phyloP scores from a whole-genome alignment of 2,888 invertebrate species.

The Lasioglossum villosulum region DNA sequence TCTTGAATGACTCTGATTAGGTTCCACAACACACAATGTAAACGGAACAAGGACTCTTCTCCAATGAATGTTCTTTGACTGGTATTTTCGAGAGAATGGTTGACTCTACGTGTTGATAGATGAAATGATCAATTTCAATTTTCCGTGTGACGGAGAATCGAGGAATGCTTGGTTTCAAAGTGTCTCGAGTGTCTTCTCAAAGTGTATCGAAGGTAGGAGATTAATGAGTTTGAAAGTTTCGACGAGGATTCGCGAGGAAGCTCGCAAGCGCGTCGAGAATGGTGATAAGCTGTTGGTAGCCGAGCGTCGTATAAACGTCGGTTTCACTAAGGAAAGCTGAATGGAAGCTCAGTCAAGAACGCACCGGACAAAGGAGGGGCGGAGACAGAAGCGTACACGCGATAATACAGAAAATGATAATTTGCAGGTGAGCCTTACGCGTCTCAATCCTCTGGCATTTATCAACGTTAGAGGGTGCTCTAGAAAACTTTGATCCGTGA shows the following conservation, averaged over 20 bases:
- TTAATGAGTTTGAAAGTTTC: background rate
- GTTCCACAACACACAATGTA: background rate
- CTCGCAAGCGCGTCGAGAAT: slow-evolving; percentile 2
- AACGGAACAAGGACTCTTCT: background rate
- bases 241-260: background rate
- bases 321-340: slow-evolving; percentile 16
- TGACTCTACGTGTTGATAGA: background rate
- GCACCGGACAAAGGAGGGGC: background rate
- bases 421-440: slow-evolving; percentile 65
- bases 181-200: background rate
- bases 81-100: background rate
- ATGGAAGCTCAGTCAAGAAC: slow-evolving; percentile 24
- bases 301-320: background rate
- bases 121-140: background rate
- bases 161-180: background rate
- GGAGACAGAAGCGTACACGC: slow-evolving; percentile 51
- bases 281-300: slow-evolving; percentile 28
- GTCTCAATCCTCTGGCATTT: slow-evolving; percentile 58
- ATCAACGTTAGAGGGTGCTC: slow-evolving; percentile 67
- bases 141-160: background rate
- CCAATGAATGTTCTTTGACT: background rate
- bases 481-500: slow-evolving; percentile 64
- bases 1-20: background rate
- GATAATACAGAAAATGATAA: slow-evolving; percentile 21
- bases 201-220: background rate